Base-by-base conservation (phyloP, 2,888 invertebrate genomes). In the Cepaea hortensis region DNA sequence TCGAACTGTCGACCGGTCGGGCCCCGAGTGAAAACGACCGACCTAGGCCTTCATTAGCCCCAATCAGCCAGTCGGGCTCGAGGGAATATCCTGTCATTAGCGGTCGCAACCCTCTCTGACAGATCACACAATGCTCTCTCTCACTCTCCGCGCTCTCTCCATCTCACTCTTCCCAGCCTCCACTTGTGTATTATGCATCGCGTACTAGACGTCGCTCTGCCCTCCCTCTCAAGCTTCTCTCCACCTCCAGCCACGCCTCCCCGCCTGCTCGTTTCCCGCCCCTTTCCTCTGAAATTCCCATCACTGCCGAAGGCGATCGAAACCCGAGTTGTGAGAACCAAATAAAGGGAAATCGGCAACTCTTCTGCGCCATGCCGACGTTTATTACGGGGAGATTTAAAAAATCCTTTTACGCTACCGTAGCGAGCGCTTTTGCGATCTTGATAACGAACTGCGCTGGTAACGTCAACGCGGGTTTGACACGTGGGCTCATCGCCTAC, bases 1-100 rank as follows among this genome's bases (percentile, higher is more conserved):
- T 80, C 79, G 79, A 80, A 80, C 79, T 70, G 85, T 6, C 50
- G 79, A 85, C 85, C 85, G 70, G 77, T 79, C 68, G 77, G 77
- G 70, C 77, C 85, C 76, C 77, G 70, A 55, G 68, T 79, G 85
- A 85, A 68, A 79, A 79, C 79, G 70, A 80, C 79, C 79, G 79
- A 68, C 85, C 65, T 72, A 85, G 85, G 85, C 85, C 85, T 85
- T 85, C 80, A 85, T 85, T 85, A 85, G 85, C 85, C 79, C 85
- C 85, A 85, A 85, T 85, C 85, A 85, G 72, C 79, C 85, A 77
- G 80, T 76, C 68, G 79, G 79, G 85, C 85, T 85, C 79, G 65
- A 55, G 85, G 75, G 85, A 85, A 85, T 85, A 72, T 85, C 85
- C 85, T 85, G 85, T 85, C 80, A 85, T 50, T 70, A 55, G 72